Percentiles rank a stretch among this genome's conserved stretches.
Conservation (phyloP, 2,888 invertebrate species). For the Andrena dorsata region DNA sequence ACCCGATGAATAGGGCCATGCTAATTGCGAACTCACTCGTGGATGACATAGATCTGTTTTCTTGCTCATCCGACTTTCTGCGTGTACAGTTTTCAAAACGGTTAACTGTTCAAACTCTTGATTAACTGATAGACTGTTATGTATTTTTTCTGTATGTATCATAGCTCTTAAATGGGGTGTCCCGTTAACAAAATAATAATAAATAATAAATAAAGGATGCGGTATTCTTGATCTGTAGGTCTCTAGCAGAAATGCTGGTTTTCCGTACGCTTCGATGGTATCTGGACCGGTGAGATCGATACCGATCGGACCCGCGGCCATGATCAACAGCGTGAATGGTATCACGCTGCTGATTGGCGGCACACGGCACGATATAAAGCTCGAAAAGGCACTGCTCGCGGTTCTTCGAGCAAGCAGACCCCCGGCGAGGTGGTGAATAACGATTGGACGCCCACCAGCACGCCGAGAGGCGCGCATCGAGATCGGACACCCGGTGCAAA, state of each 20-base stretch:
- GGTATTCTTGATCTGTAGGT: too few species aligned
- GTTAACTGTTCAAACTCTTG: too few species aligned
- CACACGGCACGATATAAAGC: constrained; percentile 40
- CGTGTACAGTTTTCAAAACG: too few species aligned
- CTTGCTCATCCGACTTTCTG: too few species aligned
- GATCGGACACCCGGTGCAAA: constrained; percentile 36
- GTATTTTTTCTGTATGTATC: too few species aligned
- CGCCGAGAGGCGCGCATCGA: constrained; percentile 21
- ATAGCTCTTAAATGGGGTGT: too few species aligned
- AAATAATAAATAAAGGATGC: too few species aligned
- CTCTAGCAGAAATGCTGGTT: neutral
- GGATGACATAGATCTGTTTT: too few species aligned
- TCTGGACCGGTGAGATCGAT: neutral
- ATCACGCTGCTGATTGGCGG: constrained; percentile 47
- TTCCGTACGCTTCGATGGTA: neutral
- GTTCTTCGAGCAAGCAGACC: constrained; percentile 52
- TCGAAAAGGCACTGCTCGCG: constrained; percentile 34
- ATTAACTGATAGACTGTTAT: too few species aligned
- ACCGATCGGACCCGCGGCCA: neutral
- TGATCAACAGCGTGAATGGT: constrained; percentile 50
- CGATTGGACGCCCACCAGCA: constrained; percentile 62
- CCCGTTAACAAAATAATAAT: too few species aligned
- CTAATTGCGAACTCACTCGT: too few species aligned
- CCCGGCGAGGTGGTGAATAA: constrained; percentile 63
- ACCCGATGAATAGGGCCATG: too few species aligned